Evolutionary conservation across 2,113 vertebrate genomes (phyloP), one percentile per base, ranked within the genome.

Genomic region (Misgurnus mizolepis): DNA sequence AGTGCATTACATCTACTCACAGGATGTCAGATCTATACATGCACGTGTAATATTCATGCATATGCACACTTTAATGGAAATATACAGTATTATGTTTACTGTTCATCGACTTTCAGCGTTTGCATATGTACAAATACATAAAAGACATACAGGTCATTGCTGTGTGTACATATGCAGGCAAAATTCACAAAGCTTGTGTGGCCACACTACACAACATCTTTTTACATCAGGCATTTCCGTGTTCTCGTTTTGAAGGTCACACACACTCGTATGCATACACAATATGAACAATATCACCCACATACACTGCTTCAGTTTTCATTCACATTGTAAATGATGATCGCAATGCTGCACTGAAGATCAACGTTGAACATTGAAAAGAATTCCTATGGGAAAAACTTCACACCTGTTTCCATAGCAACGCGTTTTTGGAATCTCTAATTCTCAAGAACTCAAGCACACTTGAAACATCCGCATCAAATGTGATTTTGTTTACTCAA

Each of bases 401-500:
- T 87, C 89, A 93, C 87, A 91, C 88, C 90, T 73, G 92, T 94
- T 93, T 94, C 93, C 93, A 92, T 93, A 93, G 92, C 92, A 92
- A 93, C 91, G 86, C 77, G 92, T 92, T 90, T 94, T 93, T 92
- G 67, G 83, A 94, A 94, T 93, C 92, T 93, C 94, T 93, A 91
- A 93, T 95, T 96, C 94, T 94, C 93, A 93, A 90, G 94, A 95
- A 96, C 95, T 96, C 94, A 95, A 95, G 94, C 95, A 98, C 96
- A 95, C 94, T 95, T 95, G 94, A 95, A 93, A 95, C 94, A 94
- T 91, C 90, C 91, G 91, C 94, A 95, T 93, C 92, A 94, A 91
- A 93, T 93, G 93, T 94, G 94, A 93, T 95, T 95, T 97, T 95
- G 76, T 80, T 76, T 76, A 96, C 95, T 66, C 85, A 41, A 76